These are phyloP conservation scores for Gasterosteus nipponicus DNA, from an alignment of 2,113 vertebrate genomes.

Conservation along the genomic window DNA sequence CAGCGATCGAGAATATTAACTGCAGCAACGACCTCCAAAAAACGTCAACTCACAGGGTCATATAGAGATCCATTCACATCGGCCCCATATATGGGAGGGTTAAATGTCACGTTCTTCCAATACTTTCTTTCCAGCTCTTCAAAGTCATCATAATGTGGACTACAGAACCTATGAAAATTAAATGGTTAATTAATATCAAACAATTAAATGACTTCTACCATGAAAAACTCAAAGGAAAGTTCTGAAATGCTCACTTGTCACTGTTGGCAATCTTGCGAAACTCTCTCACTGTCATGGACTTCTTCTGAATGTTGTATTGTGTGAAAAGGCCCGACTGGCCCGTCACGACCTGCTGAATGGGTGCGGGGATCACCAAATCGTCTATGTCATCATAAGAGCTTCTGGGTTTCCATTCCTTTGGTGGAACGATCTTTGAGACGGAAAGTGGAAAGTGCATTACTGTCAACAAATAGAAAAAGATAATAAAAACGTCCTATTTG, in stretches of 20 bases:
- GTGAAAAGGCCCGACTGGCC: conserved; percentile 98
- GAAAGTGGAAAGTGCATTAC: conserved; percentile 3
- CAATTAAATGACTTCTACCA: neutral
- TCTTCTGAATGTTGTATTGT: conserved; percentile 99
- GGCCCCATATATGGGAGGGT: conserved; percentile 95
- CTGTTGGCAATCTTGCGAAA: conserved; percentile 93
- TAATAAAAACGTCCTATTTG: neutral
- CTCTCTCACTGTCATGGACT: conserved; percentile 93
- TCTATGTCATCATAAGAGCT: conserved; percentile 93
- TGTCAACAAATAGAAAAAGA: conserved; percentile 1
- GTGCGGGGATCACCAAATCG: conserved; percentile 93
- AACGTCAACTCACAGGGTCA: conserved; percentile 85
- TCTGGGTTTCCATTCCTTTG: conserved; percentile 95
- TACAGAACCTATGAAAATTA: conserved; percentile 86
- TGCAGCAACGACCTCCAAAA: neutral
- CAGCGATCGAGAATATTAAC: neutral
- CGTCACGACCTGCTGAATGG: conserved; percentile 97
- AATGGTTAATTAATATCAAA: neutral
- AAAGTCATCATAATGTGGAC: conserved; percentile 92
- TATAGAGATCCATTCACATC: conserved; percentile 95
- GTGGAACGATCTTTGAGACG: conserved; percentile 88
- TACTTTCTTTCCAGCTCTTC: conserved; percentile 98
- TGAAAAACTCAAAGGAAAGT: neutral
- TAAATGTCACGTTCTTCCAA: conserved; percentile 98
- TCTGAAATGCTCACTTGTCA: conserved; percentile 86